Evolutionary conservation across 2,113 vertebrate species (phyloP), one percentile per base, ranked within the genome.

Genomic region (Gopherus evgoodei): DNA sequence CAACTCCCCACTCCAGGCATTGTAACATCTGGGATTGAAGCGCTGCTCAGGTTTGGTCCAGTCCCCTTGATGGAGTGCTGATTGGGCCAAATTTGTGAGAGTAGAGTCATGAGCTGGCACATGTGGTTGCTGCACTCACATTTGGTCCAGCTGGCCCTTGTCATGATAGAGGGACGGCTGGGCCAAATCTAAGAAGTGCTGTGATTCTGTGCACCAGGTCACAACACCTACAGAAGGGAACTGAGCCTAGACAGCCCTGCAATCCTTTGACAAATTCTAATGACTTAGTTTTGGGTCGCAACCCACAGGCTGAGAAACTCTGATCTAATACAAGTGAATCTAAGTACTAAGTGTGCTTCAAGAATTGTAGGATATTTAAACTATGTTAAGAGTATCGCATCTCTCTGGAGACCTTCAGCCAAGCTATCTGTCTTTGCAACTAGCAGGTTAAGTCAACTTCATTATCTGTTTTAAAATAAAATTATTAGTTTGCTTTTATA

Each of bases 361-460:
- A 86, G 54, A 69, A 10, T 38, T 69, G 35, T 19, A n/a, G 17
- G 35, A 56, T 90, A 91, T 93, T 92, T 4, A 0, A 69, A 88
- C 44, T 11, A n/a, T 50, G 81, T 86, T 29, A 35, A 16, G 86
- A 49, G 31, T 86, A 83, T 89, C 88, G 38, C 88, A 6, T 49
- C 81, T 38, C 80, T 89, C 84, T 27, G 14, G 89, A 91, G 83
- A 95, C 87, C 85, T 89, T 82, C 85, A 75, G 21, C 38, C 72
- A 24, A 76, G 27, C 27, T 44, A 24, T 76, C 11, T 76, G 69
- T 81, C 59, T 11, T 81, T 94, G 83, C 91, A 84, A 90, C 89
- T 75, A 92, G 88, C 65, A 94, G 94, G 87, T 47, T 84, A 91
- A 42, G 56, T 50, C 79, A 76, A 56, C 0, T 1, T 6, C 35